Base-by-base conservation (phyloP, 2,797 vertebrate species). In the Poeciliopsis turneri region DNA sequence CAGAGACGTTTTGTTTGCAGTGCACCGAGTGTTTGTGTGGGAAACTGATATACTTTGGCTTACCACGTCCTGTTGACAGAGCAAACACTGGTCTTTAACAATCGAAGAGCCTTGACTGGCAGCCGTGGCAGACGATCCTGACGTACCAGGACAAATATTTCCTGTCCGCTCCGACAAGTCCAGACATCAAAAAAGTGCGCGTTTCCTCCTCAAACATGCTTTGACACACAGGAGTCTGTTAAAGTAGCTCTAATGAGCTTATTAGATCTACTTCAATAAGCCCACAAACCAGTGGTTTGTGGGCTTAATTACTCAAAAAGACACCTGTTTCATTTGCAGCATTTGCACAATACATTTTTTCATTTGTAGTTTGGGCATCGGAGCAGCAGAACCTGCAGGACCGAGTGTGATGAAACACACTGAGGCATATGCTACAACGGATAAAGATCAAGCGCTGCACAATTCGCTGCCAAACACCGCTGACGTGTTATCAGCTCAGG, bases 381-480 rank as follows among this genome's bases (percentile, higher is more conserved):
- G 75, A 84, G 77, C 73, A 81, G 82, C 36, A 82, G 51, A 84
- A 90, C 88, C 86, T 87, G 77, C 84, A 86, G 86, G 86, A 64
- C 6, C 71, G 74, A 12, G 69, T 84, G 79, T 80, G 89, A 85
- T 82, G 68, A 93, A 69, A 91, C 86, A n/a, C 16, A 82, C 69
- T 55, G 76, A 87, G 91, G 82, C 91, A 92, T 74, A 82, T 92
- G 92, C 89, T 93, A 59, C 82, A 86, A 88, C 76, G 36, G 80
- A 92, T 94, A 78, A 91, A 77, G 77, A 88, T 94, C 93, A 93
- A 85, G 74, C 2, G 49, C 66, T 78, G 86, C 78, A 83, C 79
- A 87, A 51, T 77, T 78, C 13, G 12, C 76, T 79, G 86, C 80
- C 82, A 74, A 33, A 80, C 41, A 8, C 72, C 1, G 0, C 0